Percentiles rank a stretch among this genome's conserved stretches.
These are phyloP conservation scores for Hoplias malabaricus DNA, from an alignment of 2,113 vertebrate genomes.

Conservation along the genomic window DNA sequence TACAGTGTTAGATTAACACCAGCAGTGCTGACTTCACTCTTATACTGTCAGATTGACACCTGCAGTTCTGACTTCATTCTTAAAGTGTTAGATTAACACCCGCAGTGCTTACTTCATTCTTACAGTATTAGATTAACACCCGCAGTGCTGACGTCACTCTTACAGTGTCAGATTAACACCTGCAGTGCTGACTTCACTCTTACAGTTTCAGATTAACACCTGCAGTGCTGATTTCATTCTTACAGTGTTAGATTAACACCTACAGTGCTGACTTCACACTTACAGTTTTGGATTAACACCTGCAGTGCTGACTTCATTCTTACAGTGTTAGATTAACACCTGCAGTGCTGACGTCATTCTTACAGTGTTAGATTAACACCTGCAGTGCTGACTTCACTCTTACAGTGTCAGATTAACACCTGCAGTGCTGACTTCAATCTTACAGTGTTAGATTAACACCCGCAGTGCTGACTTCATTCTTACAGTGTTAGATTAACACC, in stretches of 20 bases:
- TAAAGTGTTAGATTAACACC: not conserved
- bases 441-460: not conserved
- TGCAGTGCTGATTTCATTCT: too few species aligned
- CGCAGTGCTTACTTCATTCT: not conserved
- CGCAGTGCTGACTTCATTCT: not conserved
- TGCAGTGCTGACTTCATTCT: too few species aligned
- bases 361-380: not conserved
- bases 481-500: not conserved
- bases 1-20: too few species aligned
- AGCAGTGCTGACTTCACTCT: too few species aligned
- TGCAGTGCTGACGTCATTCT: too few species aligned
- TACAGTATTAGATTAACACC: not conserved
- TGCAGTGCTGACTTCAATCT: not conserved
- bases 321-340: too few species aligned
- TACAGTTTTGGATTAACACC: not conserved
- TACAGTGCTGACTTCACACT: too few species aligned
- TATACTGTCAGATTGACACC: not conserved
- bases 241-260: not conserved
- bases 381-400: not conserved
- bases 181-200: too few species aligned
- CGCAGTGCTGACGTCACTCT: not conserved
- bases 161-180: not conserved
- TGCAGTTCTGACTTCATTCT: not conserved
- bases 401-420: not conserved
- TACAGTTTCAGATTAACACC: not conserved